Conservation (phyloP, 2,113 vertebrate genomes). For the Dermatemys mawii region DNA sequence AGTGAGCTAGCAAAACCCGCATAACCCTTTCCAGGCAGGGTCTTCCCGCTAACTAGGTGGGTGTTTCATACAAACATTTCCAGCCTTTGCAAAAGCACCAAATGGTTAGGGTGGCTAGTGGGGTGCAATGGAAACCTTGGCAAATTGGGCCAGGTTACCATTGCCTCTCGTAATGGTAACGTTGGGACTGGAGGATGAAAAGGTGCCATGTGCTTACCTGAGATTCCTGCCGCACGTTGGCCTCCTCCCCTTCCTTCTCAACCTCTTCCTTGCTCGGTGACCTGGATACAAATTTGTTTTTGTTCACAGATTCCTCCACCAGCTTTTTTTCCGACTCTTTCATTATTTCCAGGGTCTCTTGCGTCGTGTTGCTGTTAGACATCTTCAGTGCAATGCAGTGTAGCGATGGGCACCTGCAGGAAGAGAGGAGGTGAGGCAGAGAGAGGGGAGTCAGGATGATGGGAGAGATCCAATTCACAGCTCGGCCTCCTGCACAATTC, state of each 20-base stretch:
- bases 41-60: background rate
- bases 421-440: background rate
- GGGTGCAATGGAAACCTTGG: background rate
- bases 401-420: conserved; percentile 70
- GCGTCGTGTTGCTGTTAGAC: conserved; percentile 84
- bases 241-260: conserved; percentile 82
- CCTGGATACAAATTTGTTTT: conserved; percentile 81
- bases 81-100: background rate
- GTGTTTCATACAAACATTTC: background rate
- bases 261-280: conserved; percentile 83
- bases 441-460: background rate
- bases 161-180: background rate
- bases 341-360: conserved; percentile 87
- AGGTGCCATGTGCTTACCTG: conserved; percentile 73
- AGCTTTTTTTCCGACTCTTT: conserved; percentile 87
- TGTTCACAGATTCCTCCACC: conserved; percentile 84
- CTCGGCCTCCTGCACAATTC: background rate
- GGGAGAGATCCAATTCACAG: background rate
- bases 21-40: rapidly evolving
- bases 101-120: background rate
- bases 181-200: background rate
- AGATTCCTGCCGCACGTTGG: conserved; percentile 77
- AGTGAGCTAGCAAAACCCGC: rapidly evolving
- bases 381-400: conserved; percentile 74
- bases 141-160: background rate